Percentiles rank a stretch among this genome's conserved stretches.
phyloP scores from a whole-genome alignment of 2,888 invertebrate species.

The Rutpela maculata region DNA sequence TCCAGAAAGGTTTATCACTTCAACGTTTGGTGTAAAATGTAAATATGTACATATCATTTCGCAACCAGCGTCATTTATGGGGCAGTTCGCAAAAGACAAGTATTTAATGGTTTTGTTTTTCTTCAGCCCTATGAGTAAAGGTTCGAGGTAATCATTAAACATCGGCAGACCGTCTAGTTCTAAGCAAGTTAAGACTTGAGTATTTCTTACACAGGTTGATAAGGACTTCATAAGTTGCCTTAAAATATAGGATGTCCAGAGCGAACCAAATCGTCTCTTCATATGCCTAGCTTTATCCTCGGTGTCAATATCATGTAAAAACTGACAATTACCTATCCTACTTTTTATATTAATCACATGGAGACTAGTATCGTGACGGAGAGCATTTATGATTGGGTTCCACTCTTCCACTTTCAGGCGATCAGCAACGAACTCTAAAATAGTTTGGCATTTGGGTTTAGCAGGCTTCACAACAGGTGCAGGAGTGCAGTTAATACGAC shows the following conservation, averaged over 20 bases:
- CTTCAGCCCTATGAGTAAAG: conserved; percentile 76
- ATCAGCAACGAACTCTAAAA: conserved; percentile 83
- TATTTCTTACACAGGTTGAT: conserved; percentile 79
- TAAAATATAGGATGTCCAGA: conserved; percentile 83
- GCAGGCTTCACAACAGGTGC: conserved; percentile 68
- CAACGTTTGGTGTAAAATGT: conserved; percentile 81
- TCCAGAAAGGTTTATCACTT: conserved; percentile 81
- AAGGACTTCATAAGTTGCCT: conserved; percentile 81
- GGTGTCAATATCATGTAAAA: conserved; percentile 74
- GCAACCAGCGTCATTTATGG: conserved; percentile 84
- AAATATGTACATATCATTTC: conserved; percentile 82
- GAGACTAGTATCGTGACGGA: conserved; percentile 83
- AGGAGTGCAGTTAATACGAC: conserved; percentile 69
- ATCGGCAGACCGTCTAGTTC: conserved; percentile 85
- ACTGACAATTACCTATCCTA: conserved; percentile 69
- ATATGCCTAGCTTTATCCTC: conserved; percentile 80
- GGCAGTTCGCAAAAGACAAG: conserved; percentile 81
- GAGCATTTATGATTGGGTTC: conserved; percentile 84
- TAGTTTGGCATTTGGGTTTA: conserved; percentile 69
- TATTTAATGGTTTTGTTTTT: conserved; percentile 81
- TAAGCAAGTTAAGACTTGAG: conserved; percentile 78
- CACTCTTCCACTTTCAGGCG: conserved; percentile 86
- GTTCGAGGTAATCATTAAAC: conserved; percentile 79
- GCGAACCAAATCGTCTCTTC: conserved; percentile 69
- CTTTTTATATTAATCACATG: conserved; percentile 82